Base-by-base conservation (phyloP, 2,888 invertebrate species). In the Chironomus tentans region DNA sequence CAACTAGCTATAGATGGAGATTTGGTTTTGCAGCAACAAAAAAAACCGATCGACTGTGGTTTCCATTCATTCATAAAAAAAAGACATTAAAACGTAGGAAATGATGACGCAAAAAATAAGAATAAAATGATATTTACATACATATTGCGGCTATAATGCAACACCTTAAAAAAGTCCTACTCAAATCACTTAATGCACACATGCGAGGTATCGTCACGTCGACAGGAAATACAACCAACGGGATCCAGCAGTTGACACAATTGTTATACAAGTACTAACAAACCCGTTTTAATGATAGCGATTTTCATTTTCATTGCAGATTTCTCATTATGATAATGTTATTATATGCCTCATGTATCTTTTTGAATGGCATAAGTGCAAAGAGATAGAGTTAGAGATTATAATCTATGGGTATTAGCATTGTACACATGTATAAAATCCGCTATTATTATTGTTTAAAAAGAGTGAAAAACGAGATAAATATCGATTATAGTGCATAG, bases 241-340 rank as follows among this genome's bases (percentile, higher is more conserved):
- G 65, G 65, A 65, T 65, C 12, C 22, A 65, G 18, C 56, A 56
- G 56, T 56, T 18, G 56, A 56, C 56, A 65, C 65, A 65, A 21
- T 24, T 24, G 21, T 65, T 65, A 24, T 65, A 13, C 65, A 65
- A 13, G 18, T 13, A 24, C 65, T 13, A 65, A 56, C 15, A 56
- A 65, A 65, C 21, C 65, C 65, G 65, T 65, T 65, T 65, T 65
- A 65, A 65, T 65, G 24, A 65, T 65, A 65, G 65, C 65, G 21
- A 65, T 65, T 56, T 65, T 65, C 65, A 65, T 22, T 65, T 65
- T 65, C 65, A 65, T 24, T 38, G 13, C 65, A 18, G 56, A 56
- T 56, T 56, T 56, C 56, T 56, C 15, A 56, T 56, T 56, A 56
- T 56, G 56, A 56, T 56, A 56, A 18, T 56, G 56, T 56, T 56